Percentiles rank a stretch among this genome's conserved stretches.
These are phyloP conservation scores for Drosophila differens DNA, from an alignment of 2,888 invertebrate genomes.

Conservation along the genomic window DNA sequence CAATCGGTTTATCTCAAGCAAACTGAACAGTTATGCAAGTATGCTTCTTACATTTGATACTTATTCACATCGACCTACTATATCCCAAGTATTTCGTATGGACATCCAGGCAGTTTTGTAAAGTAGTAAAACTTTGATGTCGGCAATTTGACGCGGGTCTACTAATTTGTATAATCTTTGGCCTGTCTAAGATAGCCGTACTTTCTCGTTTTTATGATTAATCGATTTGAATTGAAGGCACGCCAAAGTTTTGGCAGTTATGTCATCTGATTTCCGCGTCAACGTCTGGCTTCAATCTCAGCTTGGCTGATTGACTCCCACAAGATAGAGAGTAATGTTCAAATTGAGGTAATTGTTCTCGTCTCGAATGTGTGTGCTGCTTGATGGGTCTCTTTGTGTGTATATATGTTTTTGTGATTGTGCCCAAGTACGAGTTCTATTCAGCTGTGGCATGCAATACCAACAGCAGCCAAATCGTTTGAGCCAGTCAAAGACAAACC, in stretches of 20 bases:
- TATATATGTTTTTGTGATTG: constrained; percentile 4
- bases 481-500: constrained; percentile 34
- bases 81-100: neutral
- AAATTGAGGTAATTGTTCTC: constrained; percentile 69
- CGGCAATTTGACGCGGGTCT: neutral
- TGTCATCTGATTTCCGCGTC: constrained; percentile 36
- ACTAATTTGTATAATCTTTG: neutral
- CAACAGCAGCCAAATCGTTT: constrained; percentile 46
- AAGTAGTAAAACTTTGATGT: neutral
- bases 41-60: neutral
- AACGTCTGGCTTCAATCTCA: constrained; percentile 32
- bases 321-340: constrained; percentile 42
- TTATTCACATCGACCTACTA: neutral
- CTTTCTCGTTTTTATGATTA: constrained; percentile 2
- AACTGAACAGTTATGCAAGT: neutral
- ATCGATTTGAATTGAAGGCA: neutral
- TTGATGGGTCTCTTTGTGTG: neutral
- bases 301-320: constrained; percentile 64
- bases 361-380: constrained; percentile 15
- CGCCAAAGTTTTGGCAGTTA: constrained; percentile 19
- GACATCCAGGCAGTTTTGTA: neutral
- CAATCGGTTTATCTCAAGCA: neutral
- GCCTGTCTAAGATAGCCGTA: neutral
- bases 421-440: constrained; percentile 1
- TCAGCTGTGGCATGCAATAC: constrained; percentile 12